Conservation (phyloP, 2,113 vertebrate species). For the Odontophorus gujanensis region DNA sequence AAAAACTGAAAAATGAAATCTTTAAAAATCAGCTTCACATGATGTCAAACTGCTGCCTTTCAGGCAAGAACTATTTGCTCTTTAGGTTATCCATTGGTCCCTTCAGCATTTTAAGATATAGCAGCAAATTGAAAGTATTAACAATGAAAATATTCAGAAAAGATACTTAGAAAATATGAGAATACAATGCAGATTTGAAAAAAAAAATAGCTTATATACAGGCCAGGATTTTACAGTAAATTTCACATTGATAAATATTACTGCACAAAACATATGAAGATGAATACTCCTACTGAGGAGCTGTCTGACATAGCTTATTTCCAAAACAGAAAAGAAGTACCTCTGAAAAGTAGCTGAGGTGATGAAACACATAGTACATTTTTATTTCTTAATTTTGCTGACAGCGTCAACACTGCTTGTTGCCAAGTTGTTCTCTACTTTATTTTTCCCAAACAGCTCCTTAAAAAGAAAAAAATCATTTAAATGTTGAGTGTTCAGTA, state of each 20-base stretch:
- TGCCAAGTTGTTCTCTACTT: not conserved
- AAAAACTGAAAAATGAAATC: not conserved
- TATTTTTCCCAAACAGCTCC: not conserved
- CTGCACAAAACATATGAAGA: not conserved
- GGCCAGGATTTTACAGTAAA: not conserved
- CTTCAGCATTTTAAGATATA: not conserved
- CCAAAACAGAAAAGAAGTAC: not conserved
- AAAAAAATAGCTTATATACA: not conserved
- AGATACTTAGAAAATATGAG: not conserved
- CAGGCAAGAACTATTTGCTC: not conserved
- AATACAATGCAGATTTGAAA: not conserved
- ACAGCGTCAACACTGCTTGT: not conserved
- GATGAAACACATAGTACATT: not conserved
- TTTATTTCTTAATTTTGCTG: conserved; percentile 40
- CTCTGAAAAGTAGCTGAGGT: conserved; percentile 3
- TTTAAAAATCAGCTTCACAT: not conserved
- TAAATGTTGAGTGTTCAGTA: not conserved
- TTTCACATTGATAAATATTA: not conserved
- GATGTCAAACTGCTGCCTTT: not conserved
- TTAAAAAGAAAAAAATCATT: not conserved
- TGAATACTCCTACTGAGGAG: not conserved
- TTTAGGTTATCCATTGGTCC: not conserved
- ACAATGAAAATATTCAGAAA: not conserved
- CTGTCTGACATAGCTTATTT: not conserved
- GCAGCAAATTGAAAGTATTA: not conserved